phyloP scores from a whole-genome alignment of 2,888 invertebrate genomes.

The Metellina segmentata region DNA sequence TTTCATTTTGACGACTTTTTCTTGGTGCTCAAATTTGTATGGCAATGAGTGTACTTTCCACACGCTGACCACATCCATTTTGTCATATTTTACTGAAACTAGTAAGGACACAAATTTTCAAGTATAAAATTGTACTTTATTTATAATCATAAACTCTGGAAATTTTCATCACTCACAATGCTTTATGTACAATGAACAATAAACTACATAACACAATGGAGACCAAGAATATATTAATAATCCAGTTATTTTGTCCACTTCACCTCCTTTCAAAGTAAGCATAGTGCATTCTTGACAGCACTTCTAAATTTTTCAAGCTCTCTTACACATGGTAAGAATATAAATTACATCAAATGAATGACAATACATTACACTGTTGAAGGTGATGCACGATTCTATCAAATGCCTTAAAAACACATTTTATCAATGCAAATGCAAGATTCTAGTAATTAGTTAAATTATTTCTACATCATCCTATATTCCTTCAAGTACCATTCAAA shows the following conservation, averaged over 20 bases:
- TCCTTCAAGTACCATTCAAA: too few relatives aligned
- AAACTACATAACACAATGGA: not conserved
- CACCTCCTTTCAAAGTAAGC: not conserved
- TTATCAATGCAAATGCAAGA: too few relatives aligned
- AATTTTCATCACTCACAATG: not conserved
- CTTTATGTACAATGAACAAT: not conserved
- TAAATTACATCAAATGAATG: not conserved
- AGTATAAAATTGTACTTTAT: not conserved
- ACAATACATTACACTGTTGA: not conserved
- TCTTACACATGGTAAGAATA: not conserved
- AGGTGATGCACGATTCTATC: not conserved
- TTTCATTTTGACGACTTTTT: too few relatives aligned
- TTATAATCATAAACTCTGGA: not conserved
- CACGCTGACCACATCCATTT: too few relatives aligned
- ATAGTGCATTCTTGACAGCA: not conserved
- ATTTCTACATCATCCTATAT: too few relatives aligned
- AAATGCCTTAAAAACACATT: too few relatives aligned
- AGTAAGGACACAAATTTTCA: too few relatives aligned
- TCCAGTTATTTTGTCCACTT: not conserved
- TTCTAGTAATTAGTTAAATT: too few relatives aligned
- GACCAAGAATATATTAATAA: not conserved
- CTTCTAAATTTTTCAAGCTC: not conserved
- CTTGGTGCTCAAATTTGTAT: too few relatives aligned
- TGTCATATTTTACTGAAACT: too few relatives aligned
- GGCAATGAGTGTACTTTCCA: too few relatives aligned